These are phyloP conservation scores for Clupea harengus DNA, from an alignment of 2,113 vertebrate genomes.

Conservation along the genomic window DNA sequence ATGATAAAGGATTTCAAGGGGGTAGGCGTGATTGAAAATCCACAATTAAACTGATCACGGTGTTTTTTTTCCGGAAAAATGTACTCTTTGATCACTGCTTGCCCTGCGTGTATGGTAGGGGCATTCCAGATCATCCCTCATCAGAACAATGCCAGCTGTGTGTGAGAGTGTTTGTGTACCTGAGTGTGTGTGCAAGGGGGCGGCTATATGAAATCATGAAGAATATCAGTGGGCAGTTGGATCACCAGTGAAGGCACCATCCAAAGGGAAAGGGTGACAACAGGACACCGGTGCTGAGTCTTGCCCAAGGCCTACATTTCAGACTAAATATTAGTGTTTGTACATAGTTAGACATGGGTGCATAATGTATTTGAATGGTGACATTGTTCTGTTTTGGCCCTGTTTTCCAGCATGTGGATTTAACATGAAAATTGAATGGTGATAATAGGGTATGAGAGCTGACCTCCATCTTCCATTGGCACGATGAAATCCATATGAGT, in stretches of 20 bases:
- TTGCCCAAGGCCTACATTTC: neutral
- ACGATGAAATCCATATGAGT: too few species aligned
- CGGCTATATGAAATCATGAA: neutral
- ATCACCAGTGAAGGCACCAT: neutral
- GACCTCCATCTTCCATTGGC: too few species aligned
- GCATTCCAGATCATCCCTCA: conserved; percentile 3
- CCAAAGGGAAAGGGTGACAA: neutral
- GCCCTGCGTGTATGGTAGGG: neutral
- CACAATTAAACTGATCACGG: neutral
- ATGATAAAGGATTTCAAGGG: neutral
- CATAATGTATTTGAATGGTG: neutral
- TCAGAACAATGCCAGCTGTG: neutral
- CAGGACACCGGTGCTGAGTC: neutral
- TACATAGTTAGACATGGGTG: neutral
- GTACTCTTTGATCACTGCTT: conserved; percentile 3
- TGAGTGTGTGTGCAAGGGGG: neutral
- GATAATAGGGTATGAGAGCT: neutral
- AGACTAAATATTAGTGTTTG: too few species aligned
- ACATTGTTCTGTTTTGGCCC: neutral
- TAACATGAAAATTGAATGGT: neutral
- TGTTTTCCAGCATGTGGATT: neutral
- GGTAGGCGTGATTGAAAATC: neutral
- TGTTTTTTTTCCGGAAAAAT: neutral
- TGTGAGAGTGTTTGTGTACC: neutral
- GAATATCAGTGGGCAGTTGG: neutral